Percentiles rank a stretch among this genome's conserved stretches.
Conservation (phyloP, 2,888 invertebrate genomes). For the Muscina levida region DNA sequence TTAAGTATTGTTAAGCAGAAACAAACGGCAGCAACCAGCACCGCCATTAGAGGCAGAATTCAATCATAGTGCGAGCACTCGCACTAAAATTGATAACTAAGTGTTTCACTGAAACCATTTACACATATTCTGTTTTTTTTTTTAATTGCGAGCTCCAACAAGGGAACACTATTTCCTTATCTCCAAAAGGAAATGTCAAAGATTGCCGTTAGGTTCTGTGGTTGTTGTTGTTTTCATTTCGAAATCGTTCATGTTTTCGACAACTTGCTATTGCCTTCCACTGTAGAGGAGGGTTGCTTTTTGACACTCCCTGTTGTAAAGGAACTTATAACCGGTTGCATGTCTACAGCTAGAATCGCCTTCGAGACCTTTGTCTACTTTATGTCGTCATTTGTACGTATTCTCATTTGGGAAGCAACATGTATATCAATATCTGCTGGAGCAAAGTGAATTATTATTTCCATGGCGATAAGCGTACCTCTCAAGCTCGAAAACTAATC, state of each 20-base stretch:
- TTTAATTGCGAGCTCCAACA: conserved; percentile 25
- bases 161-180: conserved; percentile 59
- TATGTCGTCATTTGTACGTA: conserved; percentile 2
- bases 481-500: background rate
- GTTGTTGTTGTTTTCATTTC: conserved; percentile 37
- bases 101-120: conserved; percentile 49
- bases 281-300: background rate
- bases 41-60: background rate
- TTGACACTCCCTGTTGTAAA: background rate
- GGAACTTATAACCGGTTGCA: background rate
- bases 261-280: conserved; percentile 10
- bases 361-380: background rate
- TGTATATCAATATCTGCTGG: background rate
- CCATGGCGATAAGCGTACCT: conserved; percentile 7
- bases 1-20: background rate
- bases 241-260: conserved; percentile 19
- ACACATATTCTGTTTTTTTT: conserved; percentile 32
- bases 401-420: conserved; percentile 2
- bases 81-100: conserved; percentile 17
- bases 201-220: conserved; percentile 52
- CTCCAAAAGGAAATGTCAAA: conserved; percentile 64
- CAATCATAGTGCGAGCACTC: too few relatives aligned
- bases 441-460: conserved; percentile 3
- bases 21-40: background rate
- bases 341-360: background rate